Evolutionary conservation across 2,113 vertebrate genomes (phyloP), one percentile per base, ranked within the genome.

Genomic region (mouse (Mus musculus)): DNA sequence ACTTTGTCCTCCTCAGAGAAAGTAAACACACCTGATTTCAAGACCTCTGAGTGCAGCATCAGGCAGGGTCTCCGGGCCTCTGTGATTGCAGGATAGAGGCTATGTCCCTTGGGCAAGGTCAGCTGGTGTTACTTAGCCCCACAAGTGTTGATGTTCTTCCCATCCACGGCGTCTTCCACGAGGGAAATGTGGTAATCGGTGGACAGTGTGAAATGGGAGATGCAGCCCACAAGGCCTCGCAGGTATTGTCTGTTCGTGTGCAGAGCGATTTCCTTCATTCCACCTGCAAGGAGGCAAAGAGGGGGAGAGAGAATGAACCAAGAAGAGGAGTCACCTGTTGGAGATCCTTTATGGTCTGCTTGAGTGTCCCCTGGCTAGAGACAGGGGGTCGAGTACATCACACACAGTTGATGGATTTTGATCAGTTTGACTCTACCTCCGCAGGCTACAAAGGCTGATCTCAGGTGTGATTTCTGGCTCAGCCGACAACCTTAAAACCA

Each of bases 111-210:
- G 59, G 67, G 26, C 0, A 89, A 88, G 95, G 42, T 80, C 96
- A 78, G 91, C 89, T 92, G 93, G 63, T 91, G 94, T 98, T 99
- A 99, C 98, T 99, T 99, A 90, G 98, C 98, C 98, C 98, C 99
- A 88, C 99, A 99, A 0, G 98, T 99, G 96, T 99, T 99, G 98
- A 99, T 99, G 98, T 99, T 99, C 98, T 99, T 99, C 95, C 99
- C 99, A 0, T 99, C 99, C 0, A 98, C 87, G 0, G 99, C 99
- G 0, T 99, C 99, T 97, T 99, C 99, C 97, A 99, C 99, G 89
- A 99, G 98, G 0, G 99, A 99, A 94, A 99, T 94, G 97, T 99
- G 99, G 96, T 99, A 99, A 97, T 99, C 99, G 0, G 99, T 99
- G 26, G 99, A 99, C 76, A 99, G 99, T 0, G 99, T 99, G 97